phyloP scores from a whole-genome alignment of 2,888 invertebrate species.

The Belgica antarctica region DNA sequence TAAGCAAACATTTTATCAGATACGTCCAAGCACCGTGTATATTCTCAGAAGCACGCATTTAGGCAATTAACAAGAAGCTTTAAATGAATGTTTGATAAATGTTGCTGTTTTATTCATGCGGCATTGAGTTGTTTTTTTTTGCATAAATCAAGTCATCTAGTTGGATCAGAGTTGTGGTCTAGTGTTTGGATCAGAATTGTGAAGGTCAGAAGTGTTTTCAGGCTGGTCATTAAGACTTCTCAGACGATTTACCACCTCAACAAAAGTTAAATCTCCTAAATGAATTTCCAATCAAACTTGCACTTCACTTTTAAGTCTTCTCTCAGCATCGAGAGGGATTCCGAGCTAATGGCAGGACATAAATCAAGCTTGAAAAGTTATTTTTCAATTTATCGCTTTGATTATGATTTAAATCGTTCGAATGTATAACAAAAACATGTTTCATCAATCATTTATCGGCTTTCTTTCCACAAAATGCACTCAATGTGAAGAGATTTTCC shows the following conservation, averaged over 20 bases:
- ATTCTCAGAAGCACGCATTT: not conserved
- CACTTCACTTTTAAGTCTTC: not conserved
- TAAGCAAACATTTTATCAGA: too few species aligned
- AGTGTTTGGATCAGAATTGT: too few species aligned
- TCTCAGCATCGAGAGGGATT: constrained; percentile 9
- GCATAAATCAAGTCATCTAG: constrained; percentile 1
- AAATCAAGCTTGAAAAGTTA: constrained; percentile 5
- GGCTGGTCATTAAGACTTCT: too few species aligned
- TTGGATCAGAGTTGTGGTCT: not conserved
- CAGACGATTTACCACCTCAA: too few species aligned
- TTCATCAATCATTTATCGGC: constrained; percentile 39
- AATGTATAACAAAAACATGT: constrained; percentile 8
- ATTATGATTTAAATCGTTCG: constrained; percentile 32
- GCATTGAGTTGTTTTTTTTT: not conserved
- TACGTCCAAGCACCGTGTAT: not conserved
- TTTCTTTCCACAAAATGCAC: not conserved
- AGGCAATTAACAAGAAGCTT: not conserved
- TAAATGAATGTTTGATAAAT: too few species aligned
- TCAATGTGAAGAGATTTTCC: not conserved
- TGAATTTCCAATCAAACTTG: not conserved
- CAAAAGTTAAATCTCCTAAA: not conserved
- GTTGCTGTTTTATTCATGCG: not conserved
- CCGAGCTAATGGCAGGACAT: not conserved
- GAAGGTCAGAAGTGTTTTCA: not conserved
- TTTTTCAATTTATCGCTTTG: constrained; percentile 37